phyloP scores from a whole-genome alignment of 64 coral and sea anemone genomes.

The Porites australiensis region DNA sequence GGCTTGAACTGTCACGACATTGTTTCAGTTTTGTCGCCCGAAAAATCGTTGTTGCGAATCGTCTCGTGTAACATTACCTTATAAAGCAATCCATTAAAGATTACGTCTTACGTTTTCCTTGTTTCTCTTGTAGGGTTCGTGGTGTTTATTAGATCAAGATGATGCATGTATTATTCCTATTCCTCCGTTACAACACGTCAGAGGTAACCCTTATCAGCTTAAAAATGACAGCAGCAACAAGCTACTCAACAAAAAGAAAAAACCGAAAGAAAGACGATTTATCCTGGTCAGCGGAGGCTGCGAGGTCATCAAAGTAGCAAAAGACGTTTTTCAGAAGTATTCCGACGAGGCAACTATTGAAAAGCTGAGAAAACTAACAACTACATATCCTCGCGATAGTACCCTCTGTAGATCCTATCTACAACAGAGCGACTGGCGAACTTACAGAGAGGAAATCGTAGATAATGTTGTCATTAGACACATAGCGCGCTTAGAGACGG shows the following conservation, averaged over 20 bases:
- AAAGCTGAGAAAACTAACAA: conserved; percentile 46
- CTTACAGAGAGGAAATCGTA: conserved; percentile 90
- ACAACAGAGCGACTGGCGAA: conserved; percentile 85
- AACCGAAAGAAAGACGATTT: conserved; percentile 58
- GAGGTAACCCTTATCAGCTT: neutral
- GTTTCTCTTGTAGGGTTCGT: conserved; percentile 32
- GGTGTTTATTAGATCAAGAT: conserved; percentile 56
- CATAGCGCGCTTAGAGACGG: conserved; percentile 56
- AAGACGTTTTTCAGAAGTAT: conserved; percentile 68
- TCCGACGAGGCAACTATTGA: conserved; percentile 65
- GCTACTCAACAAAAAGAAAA: neutral
- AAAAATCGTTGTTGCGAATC: no score
- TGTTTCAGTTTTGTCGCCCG: neutral
- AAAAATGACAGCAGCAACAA: neutral
- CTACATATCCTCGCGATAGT: conserved; percentile 69
- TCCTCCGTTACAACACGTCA: neutral
- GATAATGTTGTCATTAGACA: conserved; percentile 78
- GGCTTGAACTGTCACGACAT: neutral
- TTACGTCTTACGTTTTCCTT: neutral
- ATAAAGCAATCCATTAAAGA: neutral
- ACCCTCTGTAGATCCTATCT: conserved; percentile 76
- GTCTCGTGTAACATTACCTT: no score
- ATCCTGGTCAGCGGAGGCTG: conserved; percentile 82
- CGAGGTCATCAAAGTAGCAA: conserved; percentile 84
- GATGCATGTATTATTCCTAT: neutral